Evolutionary conservation across 35 echinoderm and acorn worm genomes (phyloP), one percentile per base, ranked within the genome.

Genomic region (Apostichopus parvimensis): DNA sequence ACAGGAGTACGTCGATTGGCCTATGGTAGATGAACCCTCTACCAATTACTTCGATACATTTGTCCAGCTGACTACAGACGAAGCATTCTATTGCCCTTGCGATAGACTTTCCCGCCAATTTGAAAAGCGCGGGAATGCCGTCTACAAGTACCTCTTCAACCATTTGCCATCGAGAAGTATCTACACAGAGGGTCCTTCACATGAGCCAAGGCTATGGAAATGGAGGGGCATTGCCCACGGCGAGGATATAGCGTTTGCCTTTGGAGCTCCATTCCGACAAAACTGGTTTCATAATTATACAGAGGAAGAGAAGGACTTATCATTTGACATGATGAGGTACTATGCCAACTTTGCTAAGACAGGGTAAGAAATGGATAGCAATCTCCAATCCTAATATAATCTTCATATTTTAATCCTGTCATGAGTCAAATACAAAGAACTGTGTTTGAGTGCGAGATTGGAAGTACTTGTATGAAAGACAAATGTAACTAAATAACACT

Each of bases 1-100:
- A 56, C 94, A 95, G 9, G 66, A 93, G 66, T 98, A 98, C 82
- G 23, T 93, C 7, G 92, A 95, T 56, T 98, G 94, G 94, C 58
- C 92, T 34, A 54, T 56, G 18, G 62, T 58, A 22, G 96, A 98
- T 88, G 73, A 97, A n/a, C 65, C 80, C 5, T 57, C 53, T 0
- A 77, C 92, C 10, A 82, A 98, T 57, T 98, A 87, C 77, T 95
- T 93, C 57, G 52, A 90, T 13, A 79, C 93, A 2, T 73, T 57
- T 22, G 77, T 91, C 15, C n/a, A 93, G 22, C 52, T 98, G 53
- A 21, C 77, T 2, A 93, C 90, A n/a, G 97, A 98, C 57, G 82
- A 79, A 28, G 25, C 57, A 14, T 94, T 95, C 71, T 76, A 90
- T 12, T 95, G 94, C 56, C 94, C 96, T n/a, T 56, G 18, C 23